These are phyloP conservation scores for Siniperca knerii DNA, from an alignment of 2,113 vertebrate genomes.

Conservation along the genomic window DNA sequence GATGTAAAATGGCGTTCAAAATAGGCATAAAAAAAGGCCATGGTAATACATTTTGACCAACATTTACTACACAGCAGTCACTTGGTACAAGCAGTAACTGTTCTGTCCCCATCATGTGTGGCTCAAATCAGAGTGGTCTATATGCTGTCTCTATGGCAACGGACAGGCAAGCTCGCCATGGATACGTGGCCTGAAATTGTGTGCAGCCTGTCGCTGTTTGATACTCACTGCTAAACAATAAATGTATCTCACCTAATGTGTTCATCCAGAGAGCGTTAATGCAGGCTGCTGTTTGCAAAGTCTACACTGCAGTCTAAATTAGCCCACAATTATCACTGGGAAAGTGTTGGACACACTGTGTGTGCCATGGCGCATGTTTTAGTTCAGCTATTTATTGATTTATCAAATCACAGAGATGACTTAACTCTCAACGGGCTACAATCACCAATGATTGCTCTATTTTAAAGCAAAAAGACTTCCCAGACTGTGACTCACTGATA, in stretches of 20 bases:
- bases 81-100: background rate
- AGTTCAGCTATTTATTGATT: slow-evolving; percentile 12
- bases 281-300: background rate
- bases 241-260: background rate
- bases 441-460: background rate
- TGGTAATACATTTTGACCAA: background rate
- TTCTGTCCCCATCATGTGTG: slow-evolving; percentile 3
- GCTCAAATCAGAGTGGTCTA: slow-evolving; percentile 4
- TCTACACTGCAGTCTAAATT: background rate
- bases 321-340: background rate
- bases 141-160: slow-evolving; percentile 57
- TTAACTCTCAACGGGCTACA: background rate
- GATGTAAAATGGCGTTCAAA: background rate
- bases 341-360: background rate
- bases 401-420: background rate
- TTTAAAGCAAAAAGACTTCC: background rate
- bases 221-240: background rate
- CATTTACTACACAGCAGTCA: background rate
- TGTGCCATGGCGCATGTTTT: rapidly evolving
- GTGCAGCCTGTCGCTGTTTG: background rate
- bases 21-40: too few relatives aligned
- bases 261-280: background rate
- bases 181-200: background rate
- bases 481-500: slow-evolving; percentile 51
- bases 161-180: slow-evolving; percentile 3